These are phyloP conservation scores for Achatina immaculata DNA, from an alignment of 1,140 invertebrate species.

Conservation along the genomic window DNA sequence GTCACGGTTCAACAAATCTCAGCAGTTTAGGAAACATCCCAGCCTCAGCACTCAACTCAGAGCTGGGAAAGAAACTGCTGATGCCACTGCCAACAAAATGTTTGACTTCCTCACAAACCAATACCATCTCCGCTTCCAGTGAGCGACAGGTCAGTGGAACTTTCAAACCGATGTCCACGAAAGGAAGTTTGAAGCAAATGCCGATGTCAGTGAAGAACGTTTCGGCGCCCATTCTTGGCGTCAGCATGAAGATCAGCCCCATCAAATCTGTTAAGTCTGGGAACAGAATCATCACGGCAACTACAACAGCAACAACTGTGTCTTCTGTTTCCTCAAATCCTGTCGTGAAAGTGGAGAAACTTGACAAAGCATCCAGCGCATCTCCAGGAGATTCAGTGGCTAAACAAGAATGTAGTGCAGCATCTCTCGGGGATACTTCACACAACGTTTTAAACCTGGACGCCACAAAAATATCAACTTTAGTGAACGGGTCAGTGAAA, in stretches of 20 bases:
- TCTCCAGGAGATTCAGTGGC: neutral
- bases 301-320: conserved; percentile 10
- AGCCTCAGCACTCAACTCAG: conserved; percentile 35
- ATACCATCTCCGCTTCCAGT: neutral
- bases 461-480: conserved; percentile 33
- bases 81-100: conserved; percentile 30
- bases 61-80: conserved; percentile 41
- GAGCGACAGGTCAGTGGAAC: neutral
- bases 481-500: conserved; percentile 32
- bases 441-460: conserved; percentile 1
- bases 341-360: conserved; percentile 70
- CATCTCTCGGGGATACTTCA: neutral
- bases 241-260: conserved; percentile 37
- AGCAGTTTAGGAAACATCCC: conserved; percentile 27
- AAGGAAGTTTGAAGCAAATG: conserved; percentile 64
- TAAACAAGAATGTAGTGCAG: neutral
- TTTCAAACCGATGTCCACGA: conserved; percentile 45
- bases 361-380: conserved; percentile 39
- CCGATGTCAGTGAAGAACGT: conserved; percentile 33
- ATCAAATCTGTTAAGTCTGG: conserved; percentile 30
- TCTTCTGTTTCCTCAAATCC: conserved; percentile 51
- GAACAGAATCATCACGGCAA: conserved; percentile 22
- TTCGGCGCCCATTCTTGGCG: conserved; percentile 20
- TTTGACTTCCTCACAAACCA: no score
- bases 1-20: conserved; percentile 39